Percentiles rank a stretch among this genome's conserved stretches.
Evolutionary conservation across 1,140 invertebrate genomes (phyloP).

Genomic region (Pogonomyrmex californicus): DNA sequence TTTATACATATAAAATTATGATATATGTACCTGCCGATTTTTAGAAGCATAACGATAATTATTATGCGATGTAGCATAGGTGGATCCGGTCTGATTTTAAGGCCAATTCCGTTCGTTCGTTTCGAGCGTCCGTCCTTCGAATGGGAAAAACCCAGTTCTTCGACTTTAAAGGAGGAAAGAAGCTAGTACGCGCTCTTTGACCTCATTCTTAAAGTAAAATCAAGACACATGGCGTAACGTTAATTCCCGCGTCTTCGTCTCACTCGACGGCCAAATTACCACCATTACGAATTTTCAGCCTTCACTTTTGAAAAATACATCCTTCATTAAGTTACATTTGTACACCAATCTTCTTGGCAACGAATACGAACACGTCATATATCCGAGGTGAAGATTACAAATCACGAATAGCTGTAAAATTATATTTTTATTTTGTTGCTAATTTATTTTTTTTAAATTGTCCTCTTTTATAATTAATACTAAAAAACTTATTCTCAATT

Average conservation of each 20-base stretch:
- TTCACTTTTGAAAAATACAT: conserved; percentile 48
- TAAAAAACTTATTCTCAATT: not conserved
- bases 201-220: conserved; percentile 61
- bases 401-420: not conserved
- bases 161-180: conserved; percentile 17
- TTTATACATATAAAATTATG: conserved; percentile 10
- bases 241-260: conserved; percentile 30
- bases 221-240: conserved; percentile 62
- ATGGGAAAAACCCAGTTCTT: conserved; percentile 66
- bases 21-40: not conserved
- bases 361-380: not conserved
- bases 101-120: conserved; percentile 21
- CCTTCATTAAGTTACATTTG: conserved; percentile 50
- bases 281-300: conserved; percentile 28
- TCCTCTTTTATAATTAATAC: not conserved
- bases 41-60: conserved; percentile 23
- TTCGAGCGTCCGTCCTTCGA: conserved; percentile 61
- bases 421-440: not conserved
- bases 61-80: conserved; percentile 29
- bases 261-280: conserved; percentile 34
- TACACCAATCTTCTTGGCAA: not conserved
- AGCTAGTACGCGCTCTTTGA: conserved; percentile 42
- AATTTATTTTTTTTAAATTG: not conserved
- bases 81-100: conserved; percentile 23
- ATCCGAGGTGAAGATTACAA: not conserved